Conservation (phyloP, 1,140 invertebrate species). For the Caerostris extrusa region DNA sequence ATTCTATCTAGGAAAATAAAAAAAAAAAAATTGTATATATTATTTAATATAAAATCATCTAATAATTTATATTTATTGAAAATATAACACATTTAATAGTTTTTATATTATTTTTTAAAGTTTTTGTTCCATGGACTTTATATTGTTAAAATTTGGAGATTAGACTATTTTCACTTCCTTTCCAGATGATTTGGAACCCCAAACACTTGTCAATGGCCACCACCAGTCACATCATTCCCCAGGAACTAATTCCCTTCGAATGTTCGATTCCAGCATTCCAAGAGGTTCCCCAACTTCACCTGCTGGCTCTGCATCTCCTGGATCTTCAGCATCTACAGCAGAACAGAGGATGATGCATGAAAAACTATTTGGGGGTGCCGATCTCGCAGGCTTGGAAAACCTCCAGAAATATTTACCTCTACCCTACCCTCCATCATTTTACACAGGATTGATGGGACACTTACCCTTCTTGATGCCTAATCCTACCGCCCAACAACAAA, state of each 20-base stretch:
- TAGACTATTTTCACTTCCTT: background rate
- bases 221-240: slow-evolving; percentile 46
- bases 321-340: slow-evolving; percentile 40
- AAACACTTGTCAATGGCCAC: slow-evolving; percentile 67
- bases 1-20: no score
- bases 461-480: slow-evolving; percentile 66
- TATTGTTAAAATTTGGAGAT: no score
- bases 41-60: no score
- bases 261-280: slow-evolving; percentile 41
- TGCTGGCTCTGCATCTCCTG: slow-evolving; percentile 60
- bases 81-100: no score
- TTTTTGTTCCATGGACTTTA: no score
- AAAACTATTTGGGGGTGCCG: slow-evolving; percentile 56
- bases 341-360: slow-evolving; percentile 57
- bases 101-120: no score
- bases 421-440: slow-evolving; percentile 75
- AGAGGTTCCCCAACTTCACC: slow-evolving; percentile 63
- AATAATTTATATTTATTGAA: no score
- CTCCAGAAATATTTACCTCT: slow-evolving; percentile 74
- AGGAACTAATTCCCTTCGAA: background rate
- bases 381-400: slow-evolving; percentile 39
- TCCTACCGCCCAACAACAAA: slow-evolving; percentile 6
- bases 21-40: no score
- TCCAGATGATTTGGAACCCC: slow-evolving; percentile 65
- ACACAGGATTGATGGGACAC: slow-evolving; percentile 70